These are phyloP conservation scores for Papilio machaon DNA, from an alignment of 1,140 invertebrate species.

Conservation along the genomic window DNA sequence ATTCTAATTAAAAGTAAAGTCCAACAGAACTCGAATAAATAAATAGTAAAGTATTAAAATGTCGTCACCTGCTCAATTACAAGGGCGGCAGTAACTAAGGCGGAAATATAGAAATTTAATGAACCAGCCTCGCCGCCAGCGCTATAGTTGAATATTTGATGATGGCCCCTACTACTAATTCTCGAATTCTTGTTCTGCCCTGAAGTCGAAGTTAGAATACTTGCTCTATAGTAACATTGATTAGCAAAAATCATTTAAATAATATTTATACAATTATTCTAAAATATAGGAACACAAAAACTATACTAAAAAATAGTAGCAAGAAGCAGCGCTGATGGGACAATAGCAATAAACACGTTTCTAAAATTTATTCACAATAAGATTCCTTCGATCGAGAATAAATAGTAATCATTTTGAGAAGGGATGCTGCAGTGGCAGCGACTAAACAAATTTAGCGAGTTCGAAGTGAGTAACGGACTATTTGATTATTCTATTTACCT, in stretches of 20 bases:
- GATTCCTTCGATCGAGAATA: neutral
- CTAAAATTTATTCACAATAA: neutral
- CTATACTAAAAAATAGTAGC: neutral
- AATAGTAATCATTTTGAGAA: neutral
- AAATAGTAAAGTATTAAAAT: constrained; percentile 28
- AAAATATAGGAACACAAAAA: neutral
- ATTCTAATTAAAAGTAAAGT: neutral
- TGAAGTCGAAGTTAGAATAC: neutral
- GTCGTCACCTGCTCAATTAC: constrained; percentile 34
- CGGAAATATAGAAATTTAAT: constrained; percentile 38
- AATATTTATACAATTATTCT: neutral
- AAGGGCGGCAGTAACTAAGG: constrained; percentile 10
- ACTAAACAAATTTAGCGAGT: constrained; percentile 24
- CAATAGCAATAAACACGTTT: neutral
- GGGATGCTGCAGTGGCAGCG: neutral
- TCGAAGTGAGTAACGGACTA: constrained; percentile 19
- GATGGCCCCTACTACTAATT: neutral
- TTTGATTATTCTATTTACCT: constrained; percentile 17
- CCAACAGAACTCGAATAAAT: neutral
- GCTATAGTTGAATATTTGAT: constrained; percentile 28
- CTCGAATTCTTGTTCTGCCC: neutral
- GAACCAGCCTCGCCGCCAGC: constrained; percentile 16
- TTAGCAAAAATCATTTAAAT: neutral
- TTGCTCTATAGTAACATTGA: neutral
- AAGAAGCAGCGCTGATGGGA: neutral